Conservation (phyloP, 2,113 vertebrate species). For the Sander vitreus region DNA sequence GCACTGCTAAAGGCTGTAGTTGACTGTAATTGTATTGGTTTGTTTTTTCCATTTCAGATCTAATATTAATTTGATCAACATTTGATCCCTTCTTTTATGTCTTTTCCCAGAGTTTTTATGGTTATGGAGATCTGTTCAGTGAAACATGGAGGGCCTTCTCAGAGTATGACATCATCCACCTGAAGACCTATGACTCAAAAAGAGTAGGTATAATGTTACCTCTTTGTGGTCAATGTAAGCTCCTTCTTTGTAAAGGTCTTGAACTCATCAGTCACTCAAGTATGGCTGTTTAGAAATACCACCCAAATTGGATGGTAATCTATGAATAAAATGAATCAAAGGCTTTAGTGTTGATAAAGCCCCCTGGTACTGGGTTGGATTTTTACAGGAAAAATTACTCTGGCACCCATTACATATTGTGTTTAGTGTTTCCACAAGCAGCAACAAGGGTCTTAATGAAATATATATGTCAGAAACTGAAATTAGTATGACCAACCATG, state of each 20-base stretch:
- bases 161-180: constrained; percentile 90
- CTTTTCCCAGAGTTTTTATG: constrained; percentile 89
- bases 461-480: not conserved
- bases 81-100: constrained; percentile 38
- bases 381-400: not conserved
- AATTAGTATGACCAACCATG: not conserved
- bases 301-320: not conserved
- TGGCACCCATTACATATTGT: constrained; percentile 4
- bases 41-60: constrained; percentile 31
- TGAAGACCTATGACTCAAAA: constrained; percentile 94
- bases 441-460: not conserved
- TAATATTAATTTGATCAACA: constrained; percentile 23
- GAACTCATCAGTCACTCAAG: not conserved
- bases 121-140: constrained; percentile 95
- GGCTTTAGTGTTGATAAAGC: not conserved
- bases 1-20: not conserved
- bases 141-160: constrained; percentile 96
- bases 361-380: not conserved
- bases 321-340: not conserved
- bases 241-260: not conserved
- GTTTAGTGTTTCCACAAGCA: constrained; percentile 4
- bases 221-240: not conserved
- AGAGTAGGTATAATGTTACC: constrained; percentile 83
- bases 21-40: constrained; percentile 7
- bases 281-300: not conserved